Conservation (phyloP, 2,797 vertebrate species). For the Garrulus glandarius region DNA sequence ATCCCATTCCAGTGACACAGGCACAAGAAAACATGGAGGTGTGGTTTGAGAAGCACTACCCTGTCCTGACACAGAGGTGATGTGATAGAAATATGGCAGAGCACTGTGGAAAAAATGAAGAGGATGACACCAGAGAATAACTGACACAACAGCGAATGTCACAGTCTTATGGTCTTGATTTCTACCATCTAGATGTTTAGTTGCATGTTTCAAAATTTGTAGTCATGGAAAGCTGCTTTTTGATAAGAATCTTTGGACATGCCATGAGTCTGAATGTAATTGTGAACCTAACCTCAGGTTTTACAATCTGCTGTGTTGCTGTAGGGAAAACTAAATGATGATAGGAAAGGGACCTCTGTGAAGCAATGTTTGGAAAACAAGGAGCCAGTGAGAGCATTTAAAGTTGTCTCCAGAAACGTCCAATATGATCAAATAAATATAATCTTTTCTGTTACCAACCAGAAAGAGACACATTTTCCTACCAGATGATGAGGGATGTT, state of each 20-base stretch:
- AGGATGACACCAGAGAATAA: neutral
- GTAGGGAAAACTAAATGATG: neutral
- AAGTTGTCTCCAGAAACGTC: neutral
- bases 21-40: neutral
- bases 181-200: neutral
- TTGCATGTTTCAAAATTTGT: neutral
- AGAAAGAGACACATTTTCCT: neutral
- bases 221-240: neutral
- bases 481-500: neutral
- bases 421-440: neutral
- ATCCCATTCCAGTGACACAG: neutral
- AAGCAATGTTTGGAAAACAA: neutral
- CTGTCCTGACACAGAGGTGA: neutral
- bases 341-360: neutral
- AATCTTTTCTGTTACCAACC: neutral
- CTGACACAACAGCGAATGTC: neutral
- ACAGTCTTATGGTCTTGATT: neutral
- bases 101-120: neutral
- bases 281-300: neutral
- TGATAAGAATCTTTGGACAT: neutral
- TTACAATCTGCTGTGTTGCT: neutral
- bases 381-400: neutral
- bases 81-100: neutral
- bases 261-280: neutral
- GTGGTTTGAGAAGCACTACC: neutral